Base-by-base conservation (phyloP, 2,797 vertebrate genomes). In the Sorex maritimensis region DNA sequence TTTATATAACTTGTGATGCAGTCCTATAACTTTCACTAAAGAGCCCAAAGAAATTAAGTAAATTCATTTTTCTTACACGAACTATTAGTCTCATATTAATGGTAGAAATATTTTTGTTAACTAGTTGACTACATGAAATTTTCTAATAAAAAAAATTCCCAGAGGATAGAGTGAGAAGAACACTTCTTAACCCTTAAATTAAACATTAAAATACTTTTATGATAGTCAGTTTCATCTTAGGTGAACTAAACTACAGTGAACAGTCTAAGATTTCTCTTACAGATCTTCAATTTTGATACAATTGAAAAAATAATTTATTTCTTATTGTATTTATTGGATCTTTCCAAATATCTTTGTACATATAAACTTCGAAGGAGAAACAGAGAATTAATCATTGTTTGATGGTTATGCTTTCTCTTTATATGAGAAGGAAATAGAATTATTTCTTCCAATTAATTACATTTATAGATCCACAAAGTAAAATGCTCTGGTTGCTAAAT, bases 191-290 rank as follows among this genome's bases (percentile, higher is more conserved):
- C 96, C 96, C 95, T 97, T 90, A 96, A 97, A 93, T 98, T 98
- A 98, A 98, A 96, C 97, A 98, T 98, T 97, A 98, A 91, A 97
- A 96, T 97, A 95, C 95, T 98, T 98, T 98, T 98, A 98, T 98
- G 98, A 98, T 98, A 97, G 97, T 96, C 96, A 98, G 96, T 97
- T 98, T 94, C 96, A 86, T 97, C 96, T 98, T 98, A 73, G 86
- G 97, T 74, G 94, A 98, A 97, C 97, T 90, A 95, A 96, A 96
- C 98, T 98, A 96, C 95, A 96, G 97, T 98, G 95, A 93, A 97
- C 97, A 98, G 89, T 94, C 97, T 97, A 98, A 97, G 92, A 96
- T 98, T 97, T 97, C 98, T 98, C 97, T 90, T 88, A 96, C 92
- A 97, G 98, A 96, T 96, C 38, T 95, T 96, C 92, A 95, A 86